These are phyloP conservation scores for Agrilus cyanescens DNA, from an alignment of 2,888 invertebrate species.

Conservation along the genomic window DNA sequence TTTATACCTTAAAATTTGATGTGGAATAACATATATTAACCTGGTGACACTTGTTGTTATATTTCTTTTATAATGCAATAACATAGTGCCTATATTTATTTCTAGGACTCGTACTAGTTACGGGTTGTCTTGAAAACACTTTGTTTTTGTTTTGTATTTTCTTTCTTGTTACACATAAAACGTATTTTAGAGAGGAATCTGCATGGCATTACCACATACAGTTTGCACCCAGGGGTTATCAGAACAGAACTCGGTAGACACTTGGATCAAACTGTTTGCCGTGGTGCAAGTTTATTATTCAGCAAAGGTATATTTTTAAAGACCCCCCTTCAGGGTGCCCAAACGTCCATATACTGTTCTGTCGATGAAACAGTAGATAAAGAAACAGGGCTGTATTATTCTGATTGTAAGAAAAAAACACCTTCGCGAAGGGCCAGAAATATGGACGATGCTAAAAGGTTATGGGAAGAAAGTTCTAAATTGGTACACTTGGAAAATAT, in stretches of 20 bases:
- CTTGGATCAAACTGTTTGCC: constrained; percentile 33
- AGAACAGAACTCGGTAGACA: constrained; percentile 66
- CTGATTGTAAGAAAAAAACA: constrained; percentile 44
- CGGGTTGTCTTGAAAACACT: too few relatives aligned
- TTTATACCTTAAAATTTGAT: too few relatives aligned
- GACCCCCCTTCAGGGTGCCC: constrained; percentile 54
- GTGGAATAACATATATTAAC: too few relatives aligned
- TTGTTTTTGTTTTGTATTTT: too few relatives aligned
- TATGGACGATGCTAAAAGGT: constrained; percentile 40
- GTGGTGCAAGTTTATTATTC: constrained; percentile 30
- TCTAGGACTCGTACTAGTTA: too few relatives aligned
- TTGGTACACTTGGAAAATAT: constrained; percentile 38
- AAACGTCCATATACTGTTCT: constrained; percentile 62
- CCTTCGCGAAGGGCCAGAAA: constrained; percentile 42
- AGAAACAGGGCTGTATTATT: constrained; percentile 45
- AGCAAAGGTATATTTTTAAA: constrained; percentile 40
- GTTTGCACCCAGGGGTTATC: constrained; percentile 63
- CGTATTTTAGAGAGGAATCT: constrained; percentile 25
- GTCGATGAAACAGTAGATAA: constrained; percentile 50
- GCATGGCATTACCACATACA: constrained; percentile 51
- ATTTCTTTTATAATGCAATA: too few relatives aligned
- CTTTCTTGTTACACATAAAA: constrained; percentile 4
- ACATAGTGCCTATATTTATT: too few relatives aligned
- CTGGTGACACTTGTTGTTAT: too few relatives aligned
- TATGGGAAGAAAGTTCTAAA: constrained; percentile 51